These are phyloP conservation scores for Ormyrus labotus DNA, from an alignment of 2,888 invertebrate genomes.

Conservation along the genomic window DNA sequence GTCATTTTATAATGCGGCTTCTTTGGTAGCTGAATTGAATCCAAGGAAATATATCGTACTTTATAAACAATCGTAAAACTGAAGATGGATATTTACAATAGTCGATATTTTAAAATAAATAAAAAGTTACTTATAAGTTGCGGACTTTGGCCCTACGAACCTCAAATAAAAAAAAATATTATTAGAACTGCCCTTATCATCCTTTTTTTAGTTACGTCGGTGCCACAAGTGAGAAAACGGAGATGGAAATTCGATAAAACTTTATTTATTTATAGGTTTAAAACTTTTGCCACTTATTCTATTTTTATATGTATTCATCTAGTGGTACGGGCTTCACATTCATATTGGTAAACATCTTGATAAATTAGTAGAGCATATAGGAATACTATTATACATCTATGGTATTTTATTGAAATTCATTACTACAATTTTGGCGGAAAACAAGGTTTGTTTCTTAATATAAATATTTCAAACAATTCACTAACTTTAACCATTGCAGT, in stretches of 20 bases:
- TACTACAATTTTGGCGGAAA: constrained; percentile 21
- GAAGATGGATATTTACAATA: constrained; percentile 29
- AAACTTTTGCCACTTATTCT: not conserved
- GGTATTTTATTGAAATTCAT: constrained; percentile 22
- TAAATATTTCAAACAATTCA: too few relatives aligned
- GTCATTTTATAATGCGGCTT: too few relatives aligned
- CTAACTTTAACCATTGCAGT: too few relatives aligned
- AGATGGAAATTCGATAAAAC: not conserved
- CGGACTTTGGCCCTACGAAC: constrained; percentile 27
- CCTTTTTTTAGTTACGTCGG: not conserved
- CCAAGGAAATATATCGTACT: too few relatives aligned
- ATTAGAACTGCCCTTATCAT: not conserved
- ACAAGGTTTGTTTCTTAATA: constrained; percentile 5
- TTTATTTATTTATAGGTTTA: not conserved
- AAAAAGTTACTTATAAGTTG: not conserved
- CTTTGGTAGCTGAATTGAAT: too few relatives aligned
- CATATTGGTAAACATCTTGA: constrained; percentile 30
- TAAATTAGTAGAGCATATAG: constrained; percentile 28
- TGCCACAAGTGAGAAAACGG: constrained; percentile 15
- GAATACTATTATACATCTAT: constrained; percentile 16
- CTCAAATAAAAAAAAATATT: not conserved
- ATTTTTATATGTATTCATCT: not conserved
- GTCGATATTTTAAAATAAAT: constrained; percentile 19
- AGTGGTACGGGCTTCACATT: constrained; percentile 25
- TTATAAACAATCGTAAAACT: too few relatives aligned